A percentile compares a stretch with the other conserved stretches of the same genome.
These are phyloP conservation scores for Cossypha polioptera DNA, from an alignment of 2,797 vertebrate species.

Conservation along the genomic window DNA sequence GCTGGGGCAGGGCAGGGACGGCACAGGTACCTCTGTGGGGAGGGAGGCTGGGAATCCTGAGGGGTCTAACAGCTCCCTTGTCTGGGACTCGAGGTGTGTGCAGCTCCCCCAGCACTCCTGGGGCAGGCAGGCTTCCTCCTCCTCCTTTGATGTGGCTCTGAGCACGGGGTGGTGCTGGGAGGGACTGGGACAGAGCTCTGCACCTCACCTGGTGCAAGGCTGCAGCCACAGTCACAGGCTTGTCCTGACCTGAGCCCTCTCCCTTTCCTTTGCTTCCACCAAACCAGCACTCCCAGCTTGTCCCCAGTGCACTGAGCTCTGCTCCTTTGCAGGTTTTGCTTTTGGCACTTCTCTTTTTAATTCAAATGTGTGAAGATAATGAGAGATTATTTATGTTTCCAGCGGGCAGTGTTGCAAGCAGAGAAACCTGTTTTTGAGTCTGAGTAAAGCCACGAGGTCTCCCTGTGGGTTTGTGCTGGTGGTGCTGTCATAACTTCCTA, in stretches of 20 bases:
- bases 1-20: background rate
- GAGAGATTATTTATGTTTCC: background rate
- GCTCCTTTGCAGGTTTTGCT: conserved; percentile 8
- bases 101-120: background rate
- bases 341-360: background rate
- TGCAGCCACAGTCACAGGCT: background rate
- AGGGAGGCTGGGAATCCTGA: background rate
- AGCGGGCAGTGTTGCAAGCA: background rate
- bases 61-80: background rate
- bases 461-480: background rate
- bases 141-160: background rate
- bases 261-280: background rate
- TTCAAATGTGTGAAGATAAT: background rate
- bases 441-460: background rate
- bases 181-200: background rate
- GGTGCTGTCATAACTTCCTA: background rate
- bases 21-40: background rate
- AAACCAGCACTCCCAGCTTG: background rate
- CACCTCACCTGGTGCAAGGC: background rate
- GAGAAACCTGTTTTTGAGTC: background rate
- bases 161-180: background rate
- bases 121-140: background rate
- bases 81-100: background rate
- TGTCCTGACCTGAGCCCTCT: background rate
- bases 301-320: background rate